These are phyloP conservation scores for Epirrita christyi DNA, from an alignment of 2,888 invertebrate genomes.

Conservation along the genomic window DNA sequence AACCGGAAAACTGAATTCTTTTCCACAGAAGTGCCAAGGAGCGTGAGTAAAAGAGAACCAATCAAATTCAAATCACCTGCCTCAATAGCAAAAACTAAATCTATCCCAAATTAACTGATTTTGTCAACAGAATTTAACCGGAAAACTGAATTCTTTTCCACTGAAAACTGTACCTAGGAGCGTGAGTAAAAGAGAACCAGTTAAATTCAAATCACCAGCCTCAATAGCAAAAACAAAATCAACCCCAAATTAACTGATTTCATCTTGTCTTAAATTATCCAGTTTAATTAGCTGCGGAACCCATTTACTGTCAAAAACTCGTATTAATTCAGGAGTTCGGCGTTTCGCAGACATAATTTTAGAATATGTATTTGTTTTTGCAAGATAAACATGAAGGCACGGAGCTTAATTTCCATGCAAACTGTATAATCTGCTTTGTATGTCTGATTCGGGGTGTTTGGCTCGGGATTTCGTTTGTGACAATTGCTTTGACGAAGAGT, in stretches of 20 bases:
- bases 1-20: no score
- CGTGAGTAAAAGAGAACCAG: no score
- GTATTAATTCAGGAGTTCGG: constrained; percentile 32
- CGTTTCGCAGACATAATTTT: constrained; percentile 26
- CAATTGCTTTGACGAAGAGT: constrained; percentile 22
- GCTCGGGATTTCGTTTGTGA: constrained; percentile 20
- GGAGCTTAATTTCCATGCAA: constrained; percentile 18
- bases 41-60: no score
- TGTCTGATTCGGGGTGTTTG: constrained; percentile 17
- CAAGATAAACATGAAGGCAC: constrained; percentile 28
- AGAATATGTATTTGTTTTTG: constrained; percentile 34
- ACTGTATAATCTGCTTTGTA: constrained; percentile 20
- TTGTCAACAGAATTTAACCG: no score
- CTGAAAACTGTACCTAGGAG: no score
- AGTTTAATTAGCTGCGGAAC: constrained; percentile 34
- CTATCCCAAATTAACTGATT: constrained; percentile 16
- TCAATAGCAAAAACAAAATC: constrained; percentile 3
- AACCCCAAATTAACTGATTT: constrained; percentile 19
- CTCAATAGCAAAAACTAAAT: constrained; percentile 1
- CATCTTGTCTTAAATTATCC: constrained; percentile 34
- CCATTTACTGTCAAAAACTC: constrained; percentile 32
- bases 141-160: no score
- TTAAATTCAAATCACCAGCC: constrained; percentile 2
- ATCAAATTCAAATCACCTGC: constrained; percentile 8
- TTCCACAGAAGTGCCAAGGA: no score